Conservation (phyloP, 2,113 vertebrate species). For the Casuarius casuarius region DNA sequence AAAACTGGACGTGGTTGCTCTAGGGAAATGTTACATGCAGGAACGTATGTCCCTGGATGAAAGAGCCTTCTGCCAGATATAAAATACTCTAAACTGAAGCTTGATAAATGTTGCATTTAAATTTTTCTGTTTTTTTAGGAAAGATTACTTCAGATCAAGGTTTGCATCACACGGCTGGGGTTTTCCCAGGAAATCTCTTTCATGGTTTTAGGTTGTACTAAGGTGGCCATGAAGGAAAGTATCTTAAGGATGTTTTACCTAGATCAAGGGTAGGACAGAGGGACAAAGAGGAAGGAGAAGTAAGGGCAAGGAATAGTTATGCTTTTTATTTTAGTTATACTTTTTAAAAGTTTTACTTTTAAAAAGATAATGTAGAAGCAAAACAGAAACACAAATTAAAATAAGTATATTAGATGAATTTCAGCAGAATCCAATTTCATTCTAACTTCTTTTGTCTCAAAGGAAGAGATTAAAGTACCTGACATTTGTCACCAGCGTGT, state of each 20-base stretch:
- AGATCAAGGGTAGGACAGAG: not conserved
- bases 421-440: not conserved
- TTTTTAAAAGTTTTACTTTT: not conserved
- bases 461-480: not conserved
- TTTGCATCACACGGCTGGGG: not conserved
- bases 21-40: not conserved
- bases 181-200: not conserved
- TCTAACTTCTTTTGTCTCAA: not conserved
- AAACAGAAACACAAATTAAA: not conserved
- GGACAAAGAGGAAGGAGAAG: not conserved
- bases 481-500: not conserved
- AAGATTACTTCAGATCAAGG: not conserved
- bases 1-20: not conserved
- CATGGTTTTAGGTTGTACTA: not conserved
- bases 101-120: not conserved
- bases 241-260: not conserved
- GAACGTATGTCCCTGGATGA: not conserved
- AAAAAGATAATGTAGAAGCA: not conserved
- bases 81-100: not conserved
- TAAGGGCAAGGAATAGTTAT: not conserved
- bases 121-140: not conserved
- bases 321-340: too few species aligned
- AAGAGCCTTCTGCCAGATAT: not conserved
- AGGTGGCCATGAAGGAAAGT: accelerated
- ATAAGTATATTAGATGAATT: not conserved